phyloP scores from a whole-genome alignment of 2,113 vertebrate species.

The Ctenomys sociabilis region DNA sequence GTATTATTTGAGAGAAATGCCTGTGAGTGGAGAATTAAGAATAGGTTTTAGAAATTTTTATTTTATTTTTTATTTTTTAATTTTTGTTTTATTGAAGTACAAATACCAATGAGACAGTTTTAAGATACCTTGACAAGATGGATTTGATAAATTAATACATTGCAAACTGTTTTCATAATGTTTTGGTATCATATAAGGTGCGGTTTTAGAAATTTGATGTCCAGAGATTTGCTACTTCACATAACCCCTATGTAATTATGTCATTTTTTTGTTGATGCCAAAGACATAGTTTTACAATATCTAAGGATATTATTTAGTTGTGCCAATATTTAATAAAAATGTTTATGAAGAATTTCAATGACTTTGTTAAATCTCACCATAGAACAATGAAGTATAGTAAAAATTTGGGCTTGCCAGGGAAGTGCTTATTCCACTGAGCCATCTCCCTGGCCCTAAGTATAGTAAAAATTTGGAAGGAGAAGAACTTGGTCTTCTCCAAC shows the following conservation, averaged over 20 bases:
- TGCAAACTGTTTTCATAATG: no score
- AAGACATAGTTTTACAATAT: not conserved
- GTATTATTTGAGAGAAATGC: not conserved
- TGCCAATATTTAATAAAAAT: not conserved
- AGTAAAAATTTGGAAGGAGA: conserved; percentile 1
- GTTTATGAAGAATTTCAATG: not conserved
- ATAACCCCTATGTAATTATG: not conserved
- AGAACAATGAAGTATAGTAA: not conserved
- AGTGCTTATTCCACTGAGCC: no score
- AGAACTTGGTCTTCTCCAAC: not conserved
- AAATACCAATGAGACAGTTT: no score
- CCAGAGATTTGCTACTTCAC: not conserved
- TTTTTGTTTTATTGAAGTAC: no score
- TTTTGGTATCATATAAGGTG: no score
- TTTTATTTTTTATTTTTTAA: no score
- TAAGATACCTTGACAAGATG: no score
- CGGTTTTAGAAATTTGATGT: not conserved
- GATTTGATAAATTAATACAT: no score
- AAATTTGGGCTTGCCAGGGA: no score
- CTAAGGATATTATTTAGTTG: not conserved
- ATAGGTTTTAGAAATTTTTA: not conserved
- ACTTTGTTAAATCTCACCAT: conserved; percentile 2
- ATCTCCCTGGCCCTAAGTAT: no score
- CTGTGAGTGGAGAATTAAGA: not conserved
- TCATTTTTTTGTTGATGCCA: not conserved